phyloP scores from a whole-genome alignment of 2,797 vertebrate genomes.

The Thripadectes ignobilis region DNA sequence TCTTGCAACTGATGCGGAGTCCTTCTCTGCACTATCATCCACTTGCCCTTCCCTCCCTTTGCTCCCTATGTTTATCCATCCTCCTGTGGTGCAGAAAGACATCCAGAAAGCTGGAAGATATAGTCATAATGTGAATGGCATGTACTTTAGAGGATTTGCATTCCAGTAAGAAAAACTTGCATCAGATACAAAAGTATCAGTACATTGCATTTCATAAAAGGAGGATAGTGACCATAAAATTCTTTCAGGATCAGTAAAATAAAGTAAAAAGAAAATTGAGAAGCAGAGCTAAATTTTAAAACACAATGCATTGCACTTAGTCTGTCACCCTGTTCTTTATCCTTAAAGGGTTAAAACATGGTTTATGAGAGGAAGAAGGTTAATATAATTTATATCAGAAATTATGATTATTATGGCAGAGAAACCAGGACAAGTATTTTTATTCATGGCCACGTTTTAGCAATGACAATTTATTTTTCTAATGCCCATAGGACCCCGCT shows the following conservation, averaged over 20 bases:
- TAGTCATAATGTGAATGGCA: background rate
- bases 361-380: background rate
- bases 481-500: fast-evolving
- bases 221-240: background rate
- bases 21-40: background rate
- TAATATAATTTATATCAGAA: background rate
- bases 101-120: background rate
- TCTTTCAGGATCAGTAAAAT: background rate
- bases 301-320: background rate
- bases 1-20: background rate
- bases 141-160: background rate
- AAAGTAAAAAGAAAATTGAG: background rate
- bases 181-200: background rate
- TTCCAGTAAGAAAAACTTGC: background rate
- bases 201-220: background rate
- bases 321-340: background rate
- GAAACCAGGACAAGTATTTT: conserved; percentile 52
- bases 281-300: background rate
- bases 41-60: background rate
- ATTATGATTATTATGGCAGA: background rate
- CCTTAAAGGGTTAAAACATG: background rate
- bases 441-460: background rate
- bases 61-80: background rate
- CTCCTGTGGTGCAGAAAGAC: fast-evolving
- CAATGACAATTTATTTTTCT: background rate